Conservation (phyloP, 2,888 invertebrate species). For the Drosophila cracens region DNA sequence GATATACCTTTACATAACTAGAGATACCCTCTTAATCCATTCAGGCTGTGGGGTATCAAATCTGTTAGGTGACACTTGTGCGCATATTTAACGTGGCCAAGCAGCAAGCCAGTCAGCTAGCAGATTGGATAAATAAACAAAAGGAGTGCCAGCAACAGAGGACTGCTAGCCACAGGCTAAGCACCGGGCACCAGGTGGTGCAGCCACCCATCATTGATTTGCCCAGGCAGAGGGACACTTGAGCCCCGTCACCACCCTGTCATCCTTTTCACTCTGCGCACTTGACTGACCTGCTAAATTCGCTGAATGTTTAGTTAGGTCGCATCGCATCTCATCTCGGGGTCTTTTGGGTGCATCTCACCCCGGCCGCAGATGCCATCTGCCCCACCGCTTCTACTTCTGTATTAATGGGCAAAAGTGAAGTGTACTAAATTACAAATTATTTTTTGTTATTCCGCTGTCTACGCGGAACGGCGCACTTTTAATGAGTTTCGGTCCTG, state of each 20-base stretch:
- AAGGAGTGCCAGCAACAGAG: slow-evolving; percentile 41
- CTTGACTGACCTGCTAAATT: slow-evolving; percentile 69
- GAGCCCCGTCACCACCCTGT: slow-evolving; percentile 8
- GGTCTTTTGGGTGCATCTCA: slow-evolving; percentile 28
- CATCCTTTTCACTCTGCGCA: slow-evolving; percentile 16
- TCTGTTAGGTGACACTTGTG: slow-evolving; percentile 60
- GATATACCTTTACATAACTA: neutral
- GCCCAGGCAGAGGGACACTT: slow-evolving; percentile 29
- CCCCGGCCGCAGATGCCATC: slow-evolving; percentile 10
- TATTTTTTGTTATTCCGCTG: slow-evolving; percentile 32
- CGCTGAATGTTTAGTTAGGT: slow-evolving; percentile 73
- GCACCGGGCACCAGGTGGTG: slow-evolving; percentile 7
- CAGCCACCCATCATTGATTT: slow-evolving; percentile 52
- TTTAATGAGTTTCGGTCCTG: slow-evolving; percentile 68
- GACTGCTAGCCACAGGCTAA: slow-evolving; percentile 45
- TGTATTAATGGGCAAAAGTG: slow-evolving; percentile 65
- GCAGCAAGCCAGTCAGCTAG: slow-evolving; percentile 16
- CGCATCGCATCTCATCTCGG: slow-evolving; percentile 43
- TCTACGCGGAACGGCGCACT: slow-evolving; percentile 35
- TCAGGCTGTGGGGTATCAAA: slow-evolving; percentile 3
- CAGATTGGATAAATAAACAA: slow-evolving; percentile 53
- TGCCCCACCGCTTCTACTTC: slow-evolving; percentile 17
- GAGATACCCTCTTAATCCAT: neutral
- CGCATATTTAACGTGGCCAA: slow-evolving; percentile 55
- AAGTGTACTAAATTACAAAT: slow-evolving; percentile 68